phyloP scores from a whole-genome alignment of 2,113 vertebrate species.

The Salvelinus namaycush region DNA sequence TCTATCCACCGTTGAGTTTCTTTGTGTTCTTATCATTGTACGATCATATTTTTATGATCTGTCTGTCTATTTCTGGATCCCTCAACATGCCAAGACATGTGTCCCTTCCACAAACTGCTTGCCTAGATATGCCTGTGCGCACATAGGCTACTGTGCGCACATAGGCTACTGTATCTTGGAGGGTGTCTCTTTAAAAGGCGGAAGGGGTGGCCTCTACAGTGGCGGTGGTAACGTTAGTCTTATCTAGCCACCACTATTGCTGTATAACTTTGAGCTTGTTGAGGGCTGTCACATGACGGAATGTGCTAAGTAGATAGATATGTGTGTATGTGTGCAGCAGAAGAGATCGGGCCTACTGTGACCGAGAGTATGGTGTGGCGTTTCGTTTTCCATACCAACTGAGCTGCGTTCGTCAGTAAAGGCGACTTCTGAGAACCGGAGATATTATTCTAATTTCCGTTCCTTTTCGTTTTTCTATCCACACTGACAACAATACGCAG shows the following conservation, averaged over 20 bases:
- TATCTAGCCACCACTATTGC: conserved; percentile 62
- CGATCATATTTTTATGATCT: background rate
- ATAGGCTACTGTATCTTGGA: background rate
- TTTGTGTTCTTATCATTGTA: background rate
- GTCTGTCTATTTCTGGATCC: background rate
- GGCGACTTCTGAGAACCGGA: background rate
- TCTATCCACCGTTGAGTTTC: background rate
- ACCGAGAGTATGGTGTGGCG: conserved; percentile 66
- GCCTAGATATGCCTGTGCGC: conserved; percentile 38
- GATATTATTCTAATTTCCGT: conserved; percentile 7
- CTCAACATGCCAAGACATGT: conserved; percentile 58
- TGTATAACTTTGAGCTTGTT: conserved; percentile 80
- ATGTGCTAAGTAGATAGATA: conserved; percentile 64
- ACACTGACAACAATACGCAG: conserved; percentile 38
- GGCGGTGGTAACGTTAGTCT: conserved; percentile 73
- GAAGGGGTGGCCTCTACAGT: conserved; percentile 76
- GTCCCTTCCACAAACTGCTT: conserved; percentile 5
- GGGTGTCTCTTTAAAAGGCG: conserved; percentile 81
- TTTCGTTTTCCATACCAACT: conserved; percentile 12
- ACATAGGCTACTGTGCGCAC: conserved; percentile 3
- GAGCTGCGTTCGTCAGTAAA: background rate
- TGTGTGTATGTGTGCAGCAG: conserved; percentile 36
- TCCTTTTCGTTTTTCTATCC: conserved; percentile 33
- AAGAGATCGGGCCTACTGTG: conserved; percentile 59
- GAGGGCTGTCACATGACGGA: conserved; percentile 76